Evolutionary conservation across 2,888 invertebrate genomes (phyloP).

Genomic region (Elysia crispata): DNA sequence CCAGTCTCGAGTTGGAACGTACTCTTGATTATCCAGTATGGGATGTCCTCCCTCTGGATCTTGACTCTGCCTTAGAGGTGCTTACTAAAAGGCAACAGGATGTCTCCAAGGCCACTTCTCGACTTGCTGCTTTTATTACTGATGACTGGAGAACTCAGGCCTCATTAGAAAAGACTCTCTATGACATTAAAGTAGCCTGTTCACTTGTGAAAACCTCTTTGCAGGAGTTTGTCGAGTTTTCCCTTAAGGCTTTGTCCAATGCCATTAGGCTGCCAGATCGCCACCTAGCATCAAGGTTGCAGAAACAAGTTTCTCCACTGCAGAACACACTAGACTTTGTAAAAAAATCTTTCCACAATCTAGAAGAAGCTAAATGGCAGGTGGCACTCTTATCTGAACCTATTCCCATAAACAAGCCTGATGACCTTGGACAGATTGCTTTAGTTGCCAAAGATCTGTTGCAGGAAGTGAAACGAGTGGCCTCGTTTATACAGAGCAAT

Average conservation of each 20-base stretch:
- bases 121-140: conserved; percentile 76
- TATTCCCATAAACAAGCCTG: conserved; percentile 81
- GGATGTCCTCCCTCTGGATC: conserved; percentile 83
- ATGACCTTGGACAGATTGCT: conserved; percentile 92
- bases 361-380: conserved; percentile 71
- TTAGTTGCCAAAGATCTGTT: conserved; percentile 91
- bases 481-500: conserved; percentile 88
- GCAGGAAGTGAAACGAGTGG: conserved; percentile 91
- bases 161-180: conserved; percentile 86
- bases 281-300: conserved; percentile 69
- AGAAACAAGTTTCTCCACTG: conserved; percentile 61
- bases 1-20: conserved; percentile 65
- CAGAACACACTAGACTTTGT: conserved; percentile 67
- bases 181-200: conserved; percentile 90
- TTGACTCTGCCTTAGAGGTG: conserved; percentile 86
- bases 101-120: conserved; percentile 87
- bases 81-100: conserved; percentile 87
- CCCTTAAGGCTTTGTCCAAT: conserved; percentile 91
- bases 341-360: conserved; percentile 59
- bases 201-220: conserved; percentile 87
- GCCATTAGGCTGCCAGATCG: conserved; percentile 81
- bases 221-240: conserved; percentile 92
- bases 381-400: conserved; percentile 61
- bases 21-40: conserved; percentile 64
- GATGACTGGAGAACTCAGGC: conserved; percentile 89